A percentile compares a stretch with the other conserved stretches of the same genome.
phyloP scores from a whole-genome alignment of 1,140 invertebrate species.

The Metaphire vulgaris region DNA sequence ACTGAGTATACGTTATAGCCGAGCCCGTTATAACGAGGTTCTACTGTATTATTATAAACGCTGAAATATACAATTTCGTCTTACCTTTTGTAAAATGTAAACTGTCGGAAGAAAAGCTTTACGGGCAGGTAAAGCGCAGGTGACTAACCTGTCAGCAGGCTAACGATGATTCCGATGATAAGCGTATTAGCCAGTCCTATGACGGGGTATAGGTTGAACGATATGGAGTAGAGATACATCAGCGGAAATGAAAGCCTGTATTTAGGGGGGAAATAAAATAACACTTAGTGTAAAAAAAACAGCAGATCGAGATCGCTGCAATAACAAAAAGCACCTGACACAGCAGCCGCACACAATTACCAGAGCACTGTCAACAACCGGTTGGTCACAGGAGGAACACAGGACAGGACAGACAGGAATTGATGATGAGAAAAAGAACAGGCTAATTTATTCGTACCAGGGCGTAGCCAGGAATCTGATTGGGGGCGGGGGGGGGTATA shows the following conservation, averaged over 20 bases:
- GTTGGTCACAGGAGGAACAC: slow-evolving; percentile 8
- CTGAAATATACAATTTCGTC: no score
- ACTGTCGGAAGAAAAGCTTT: no score
- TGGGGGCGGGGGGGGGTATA: no score
- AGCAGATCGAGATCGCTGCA: neutral
- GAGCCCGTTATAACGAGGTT: no score
- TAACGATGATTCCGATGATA: slow-evolving; percentile 18
- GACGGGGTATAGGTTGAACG: slow-evolving; percentile 15
- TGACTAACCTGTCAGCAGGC: slow-evolving; percentile 17
- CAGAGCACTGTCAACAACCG: slow-evolving; percentile 46
- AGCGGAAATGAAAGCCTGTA: neutral
- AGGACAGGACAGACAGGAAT: slow-evolving; percentile 1
- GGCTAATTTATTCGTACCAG: no score
- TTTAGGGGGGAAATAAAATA: slow-evolving; percentile 54
- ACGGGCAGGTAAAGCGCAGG: no score
- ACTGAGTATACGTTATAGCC: no score
- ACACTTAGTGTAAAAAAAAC: slow-evolving; percentile 2
- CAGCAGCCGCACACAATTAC: no score
- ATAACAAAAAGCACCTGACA: neutral
- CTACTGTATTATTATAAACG: no score
- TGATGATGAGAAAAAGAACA: neutral
- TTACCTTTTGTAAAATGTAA: no score
- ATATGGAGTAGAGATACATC: slow-evolving; percentile 13
- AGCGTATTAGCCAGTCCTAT: slow-evolving; percentile 17
- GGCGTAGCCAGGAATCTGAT: no score